These are phyloP conservation scores for Leuciscus waleckii DNA, from an alignment of 2,797 vertebrate species.

Conservation along the genomic window DNA sequence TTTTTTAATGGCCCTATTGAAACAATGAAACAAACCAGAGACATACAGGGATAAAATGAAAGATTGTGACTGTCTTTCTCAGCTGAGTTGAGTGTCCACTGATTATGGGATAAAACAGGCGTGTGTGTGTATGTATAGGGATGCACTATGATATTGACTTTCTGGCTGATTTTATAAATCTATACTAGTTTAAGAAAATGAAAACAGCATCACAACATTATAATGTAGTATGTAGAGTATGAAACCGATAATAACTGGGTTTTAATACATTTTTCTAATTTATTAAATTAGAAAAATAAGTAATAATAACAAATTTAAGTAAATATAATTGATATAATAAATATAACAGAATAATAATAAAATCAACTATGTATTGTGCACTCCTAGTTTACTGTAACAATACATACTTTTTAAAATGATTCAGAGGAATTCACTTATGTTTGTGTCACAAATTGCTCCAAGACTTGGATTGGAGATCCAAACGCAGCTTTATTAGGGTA, in stretches of 20 bases:
- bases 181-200: neutral
- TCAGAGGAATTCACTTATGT: neutral
- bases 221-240: neutral
- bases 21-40: neutral
- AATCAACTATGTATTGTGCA: neutral
- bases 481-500: too few species aligned
- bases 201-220: neutral
- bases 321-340: neutral
- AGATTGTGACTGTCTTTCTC: neutral
- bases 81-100: neutral
- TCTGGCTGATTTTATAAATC: neutral
- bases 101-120: neutral
- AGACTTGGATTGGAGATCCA: too few species aligned
- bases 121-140: neutral
- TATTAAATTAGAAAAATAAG: neutral
- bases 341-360: neutral
- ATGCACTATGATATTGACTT: neutral
- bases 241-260: neutral
- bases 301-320: neutral
- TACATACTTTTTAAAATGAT: neutral
- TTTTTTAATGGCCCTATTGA: neutral
- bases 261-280: too few species aligned
- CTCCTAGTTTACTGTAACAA: neutral
- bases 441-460: too few species aligned
- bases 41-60: neutral